A percentile compares a stretch with the other conserved stretches of the same genome.
These are phyloP conservation scores for Alcis repandata DNA, from an alignment of 2,888 invertebrate species.

Conservation along the genomic window DNA sequence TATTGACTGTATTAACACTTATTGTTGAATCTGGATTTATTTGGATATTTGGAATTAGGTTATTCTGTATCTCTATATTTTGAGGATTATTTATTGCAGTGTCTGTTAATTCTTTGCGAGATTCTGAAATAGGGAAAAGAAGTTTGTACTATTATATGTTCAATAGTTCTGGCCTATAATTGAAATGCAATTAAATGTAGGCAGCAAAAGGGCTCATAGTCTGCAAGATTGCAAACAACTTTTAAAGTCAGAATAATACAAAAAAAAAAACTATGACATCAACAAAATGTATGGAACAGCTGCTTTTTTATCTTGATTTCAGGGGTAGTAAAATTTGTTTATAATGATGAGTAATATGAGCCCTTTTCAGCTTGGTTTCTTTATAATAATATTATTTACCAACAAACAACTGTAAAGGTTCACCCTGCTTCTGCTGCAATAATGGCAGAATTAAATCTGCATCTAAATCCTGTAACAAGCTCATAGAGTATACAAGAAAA, in stretches of 20 bases:
- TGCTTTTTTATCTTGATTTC: no score
- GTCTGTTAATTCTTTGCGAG: slow-evolving; percentile 15
- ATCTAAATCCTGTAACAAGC: slow-evolving; percentile 12
- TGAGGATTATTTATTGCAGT: slow-evolving; percentile 11
- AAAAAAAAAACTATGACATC: no score
- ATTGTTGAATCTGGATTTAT: background rate
- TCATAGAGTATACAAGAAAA: background rate
- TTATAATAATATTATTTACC: slow-evolving; percentile 41
- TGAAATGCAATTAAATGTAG: no score
- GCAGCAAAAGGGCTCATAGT: no score
- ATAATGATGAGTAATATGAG: no score
- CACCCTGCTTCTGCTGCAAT: slow-evolving; percentile 38
- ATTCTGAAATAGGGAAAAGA: slow-evolving; percentile 13
- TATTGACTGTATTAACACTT: background rate
- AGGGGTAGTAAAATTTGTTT: no score
- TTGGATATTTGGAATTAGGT: background rate
- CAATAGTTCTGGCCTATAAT: no score
- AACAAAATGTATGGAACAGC: no score
- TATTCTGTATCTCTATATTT: slow-evolving; percentile 6
- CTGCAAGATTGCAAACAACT: background rate
- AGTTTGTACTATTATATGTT: background rate
- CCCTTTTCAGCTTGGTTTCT: no score
- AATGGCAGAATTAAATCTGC: slow-evolving; percentile 22
- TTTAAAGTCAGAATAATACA: no score
- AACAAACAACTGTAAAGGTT: slow-evolving; percentile 41